Evolutionary conservation across 2,113 vertebrate species (phyloP).

Genomic region (Cardinalis cardinalis): DNA sequence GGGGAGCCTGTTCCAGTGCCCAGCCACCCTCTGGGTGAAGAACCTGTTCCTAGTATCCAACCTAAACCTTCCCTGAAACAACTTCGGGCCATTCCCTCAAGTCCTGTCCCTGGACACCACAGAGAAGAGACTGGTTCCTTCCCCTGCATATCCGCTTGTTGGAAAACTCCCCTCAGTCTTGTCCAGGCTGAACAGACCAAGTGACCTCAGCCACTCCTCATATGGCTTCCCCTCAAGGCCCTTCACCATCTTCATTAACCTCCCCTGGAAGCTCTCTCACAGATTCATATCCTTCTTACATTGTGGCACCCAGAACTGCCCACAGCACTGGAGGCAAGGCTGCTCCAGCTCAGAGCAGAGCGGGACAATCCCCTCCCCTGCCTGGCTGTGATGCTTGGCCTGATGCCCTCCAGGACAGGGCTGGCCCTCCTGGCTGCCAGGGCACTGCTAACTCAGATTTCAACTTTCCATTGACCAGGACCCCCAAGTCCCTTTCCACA

Average conservation of each 20-base stretch:
- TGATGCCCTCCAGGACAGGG: background rate
- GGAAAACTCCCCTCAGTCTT: background rate
- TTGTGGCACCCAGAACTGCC: background rate
- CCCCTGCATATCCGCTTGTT: background rate
- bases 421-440: background rate
- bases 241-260: background rate
- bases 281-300: background rate
- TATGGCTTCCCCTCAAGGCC: rapidly evolving
- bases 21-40: background rate
- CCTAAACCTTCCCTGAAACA: background rate
- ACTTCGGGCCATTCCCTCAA: rapidly evolving
- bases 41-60: background rate
- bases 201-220: background rate
- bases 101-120: background rate
- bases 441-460: background rate
- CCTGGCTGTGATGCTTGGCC: rapidly evolving
- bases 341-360: background rate
- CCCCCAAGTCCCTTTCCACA: background rate
- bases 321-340: background rate
- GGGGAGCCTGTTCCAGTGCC: background rate
- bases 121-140: background rate
- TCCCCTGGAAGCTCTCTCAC: background rate
- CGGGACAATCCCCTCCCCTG: background rate
- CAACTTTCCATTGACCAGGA: rapidly evolving
- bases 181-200: background rate